Evolutionary conservation across 1,140 invertebrate species (phyloP), one percentile per base, ranked within the genome.

Genomic region (Cardiocondyla obscurior): DNA sequence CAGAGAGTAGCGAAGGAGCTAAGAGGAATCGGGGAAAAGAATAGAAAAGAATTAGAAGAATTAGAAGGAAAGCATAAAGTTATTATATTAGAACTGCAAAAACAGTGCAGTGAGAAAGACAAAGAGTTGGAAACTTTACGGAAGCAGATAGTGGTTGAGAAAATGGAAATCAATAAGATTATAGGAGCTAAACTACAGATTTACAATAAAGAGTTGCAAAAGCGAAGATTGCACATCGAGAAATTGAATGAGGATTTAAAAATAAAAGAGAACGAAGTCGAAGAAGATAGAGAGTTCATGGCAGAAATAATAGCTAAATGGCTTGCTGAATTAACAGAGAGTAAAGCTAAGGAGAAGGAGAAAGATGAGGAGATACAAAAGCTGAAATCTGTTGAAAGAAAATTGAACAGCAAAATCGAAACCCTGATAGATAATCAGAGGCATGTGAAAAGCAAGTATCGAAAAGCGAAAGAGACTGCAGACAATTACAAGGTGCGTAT

Each of bases 401-500:
- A 67, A 69, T 57, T 92, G 1, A 86, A 51, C 1, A 33, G 57
- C 0, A 90, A 93, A 22, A 81, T 92, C 14, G 87, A 91, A 19
- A 28, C 33, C 0, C 64, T 92, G 62, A 89, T 89, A 30, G 83
- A 90, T 8, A 90, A 89, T 14, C 89, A 92, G 44, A 88, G 87
- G 90, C 22, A 87, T 90, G 72, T 91, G 2, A 91, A 91, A 22
- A 88, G 84, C 30, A 94, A 91, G 39, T 93, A 93, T 85, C 82
- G 88, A 14, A 84, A 77, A 4, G 92, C 90, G 0, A 94, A 91
- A 55, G 85, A 90, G 70, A 90, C 83, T 28, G 92, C 89, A 28
- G 65, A 83, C n/a, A 93, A 93, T 89, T 93, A 92, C 65, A 94
- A 93, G 89, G 93, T 94, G 87, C 72, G 49, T 84, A 69, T 46